Evolutionary conservation across 2,797 vertebrate genomes (phyloP).

Genomic region (Sebastolobus alascanus): DNA sequence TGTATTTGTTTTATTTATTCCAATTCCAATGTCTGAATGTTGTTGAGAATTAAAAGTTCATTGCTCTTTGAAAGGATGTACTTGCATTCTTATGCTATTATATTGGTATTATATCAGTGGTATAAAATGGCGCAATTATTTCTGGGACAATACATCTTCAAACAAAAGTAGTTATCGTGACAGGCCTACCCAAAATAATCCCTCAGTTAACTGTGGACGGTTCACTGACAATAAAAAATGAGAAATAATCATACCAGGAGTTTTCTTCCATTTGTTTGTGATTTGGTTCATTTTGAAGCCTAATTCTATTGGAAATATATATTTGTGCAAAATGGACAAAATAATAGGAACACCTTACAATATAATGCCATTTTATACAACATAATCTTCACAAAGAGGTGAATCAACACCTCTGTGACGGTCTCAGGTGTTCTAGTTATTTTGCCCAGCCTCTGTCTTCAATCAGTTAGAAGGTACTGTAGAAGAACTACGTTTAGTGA

Average conservation of each 20-base stretch:
- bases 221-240: conserved; percentile 2
- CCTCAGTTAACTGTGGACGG: background rate
- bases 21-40: too few relatives aligned
- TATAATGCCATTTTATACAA: background rate
- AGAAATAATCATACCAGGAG: background rate
- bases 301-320: background rate
- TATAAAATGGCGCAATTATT: too few relatives aligned
- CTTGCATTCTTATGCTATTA: too few relatives aligned
- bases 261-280: background rate
- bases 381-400: background rate
- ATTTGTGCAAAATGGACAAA: background rate
- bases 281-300: background rate
- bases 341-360: background rate
- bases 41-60: too few relatives aligned
- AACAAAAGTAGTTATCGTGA: too few relatives aligned
- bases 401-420: background rate
- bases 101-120: too few relatives aligned
- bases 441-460: background rate
- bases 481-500: background rate
- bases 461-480: background rate
- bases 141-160: too few relatives aligned
- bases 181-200: background rate
- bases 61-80: too few relatives aligned
- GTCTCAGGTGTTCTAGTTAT: background rate
- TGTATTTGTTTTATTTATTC: too few relatives aligned